phyloP scores from a whole-genome alignment of 1,140 invertebrate species.

The Condylostylus longicornis region DNA sequence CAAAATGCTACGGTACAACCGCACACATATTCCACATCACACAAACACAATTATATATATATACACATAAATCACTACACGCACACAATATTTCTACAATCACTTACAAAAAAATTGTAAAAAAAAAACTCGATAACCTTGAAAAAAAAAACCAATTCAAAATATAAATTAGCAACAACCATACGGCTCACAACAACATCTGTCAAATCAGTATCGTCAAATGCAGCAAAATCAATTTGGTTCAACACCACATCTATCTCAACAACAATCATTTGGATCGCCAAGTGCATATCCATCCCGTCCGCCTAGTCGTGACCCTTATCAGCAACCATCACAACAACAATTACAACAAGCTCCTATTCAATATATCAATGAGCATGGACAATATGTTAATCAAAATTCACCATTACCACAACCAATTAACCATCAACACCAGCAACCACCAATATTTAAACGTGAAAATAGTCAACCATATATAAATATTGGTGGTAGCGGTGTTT shows the following conservation, averaged over 20 bases:
- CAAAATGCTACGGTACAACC: too few species aligned
- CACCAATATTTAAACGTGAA: conserved; percentile 16
- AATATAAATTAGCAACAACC: too few species aligned
- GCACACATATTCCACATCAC: too few species aligned
- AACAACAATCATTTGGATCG: conserved; percentile 23
- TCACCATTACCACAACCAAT: conserved; percentile 11
- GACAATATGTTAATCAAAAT: conserved; percentile 8
- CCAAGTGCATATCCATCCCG: conserved; percentile 25
- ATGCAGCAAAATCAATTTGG: conserved; percentile 34
- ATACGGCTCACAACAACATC: conserved; percentile 43
- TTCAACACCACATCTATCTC: conserved; percentile 42
- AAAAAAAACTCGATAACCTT: not conserved
- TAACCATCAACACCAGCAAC: conserved; percentile 12
- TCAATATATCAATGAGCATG: conserved; percentile 7
- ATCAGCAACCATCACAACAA: conserved; percentile 29
- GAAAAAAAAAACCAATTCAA: too few species aligned
- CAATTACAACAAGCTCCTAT: conserved; percentile 27
- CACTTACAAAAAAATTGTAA: too few species aligned
- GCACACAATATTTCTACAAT: too few species aligned
- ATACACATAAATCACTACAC: too few species aligned
- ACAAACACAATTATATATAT: too few species aligned
- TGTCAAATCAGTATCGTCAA: conserved; percentile 28
- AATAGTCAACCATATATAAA: too few species aligned
- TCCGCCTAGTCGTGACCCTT: conserved; percentile 30
- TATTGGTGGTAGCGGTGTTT: too few species aligned